phyloP scores from a whole-genome alignment of 1,140 invertebrate genomes.

The Drosophila auraria region DNA sequence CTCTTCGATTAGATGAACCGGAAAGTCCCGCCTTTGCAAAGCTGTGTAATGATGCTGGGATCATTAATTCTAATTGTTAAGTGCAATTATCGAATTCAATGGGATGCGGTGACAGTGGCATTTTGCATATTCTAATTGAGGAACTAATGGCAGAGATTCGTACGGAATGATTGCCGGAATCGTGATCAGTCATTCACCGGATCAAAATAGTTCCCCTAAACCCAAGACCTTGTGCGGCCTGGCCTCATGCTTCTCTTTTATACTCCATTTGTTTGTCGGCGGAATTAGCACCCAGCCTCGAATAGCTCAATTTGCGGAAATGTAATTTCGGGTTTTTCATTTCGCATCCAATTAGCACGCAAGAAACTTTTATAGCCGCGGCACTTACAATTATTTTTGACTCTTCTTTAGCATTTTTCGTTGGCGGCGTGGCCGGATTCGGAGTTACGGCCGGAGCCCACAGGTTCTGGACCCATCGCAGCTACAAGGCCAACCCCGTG shows the following conservation, averaged over 20 bases:
- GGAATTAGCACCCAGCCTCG: constrained; percentile 63
- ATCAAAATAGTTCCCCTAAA: constrained; percentile 22
- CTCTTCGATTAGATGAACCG: constrained; percentile 15
- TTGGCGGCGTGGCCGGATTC: constrained; percentile 87
- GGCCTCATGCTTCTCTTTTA: constrained; percentile 23
- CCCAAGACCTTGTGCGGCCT: constrained; percentile 19
- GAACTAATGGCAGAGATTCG: constrained; percentile 29
- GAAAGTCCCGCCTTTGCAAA: constrained; percentile 17
- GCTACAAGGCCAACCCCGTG: constrained; percentile 92
- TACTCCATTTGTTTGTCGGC: constrained; percentile 51
- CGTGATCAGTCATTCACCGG: constrained; percentile 40
- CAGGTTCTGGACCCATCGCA: constrained; percentile 93
- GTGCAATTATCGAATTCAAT: constrained; percentile 19
- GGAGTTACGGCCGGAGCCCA: constrained; percentile 94
- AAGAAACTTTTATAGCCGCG: constrained; percentile 39
- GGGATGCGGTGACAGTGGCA: constrained; percentile 33
- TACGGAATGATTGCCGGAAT: constrained; percentile 9
- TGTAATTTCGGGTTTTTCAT: constrained; percentile 66
- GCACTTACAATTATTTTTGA: constrained; percentile 10
- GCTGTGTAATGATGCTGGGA: constrained; percentile 3
- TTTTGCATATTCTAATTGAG: constrained; percentile 49
- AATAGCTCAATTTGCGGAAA: constrained; percentile 76
- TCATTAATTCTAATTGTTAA: constrained; percentile 39
- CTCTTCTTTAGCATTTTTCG: constrained; percentile 85
- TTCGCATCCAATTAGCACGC: constrained; percentile 67